A percentile compares a stretch with the other conserved stretches of the same genome.
Conservation (phyloP, 2,888 invertebrate genomes). For the Chrysodeixis includens region DNA sequence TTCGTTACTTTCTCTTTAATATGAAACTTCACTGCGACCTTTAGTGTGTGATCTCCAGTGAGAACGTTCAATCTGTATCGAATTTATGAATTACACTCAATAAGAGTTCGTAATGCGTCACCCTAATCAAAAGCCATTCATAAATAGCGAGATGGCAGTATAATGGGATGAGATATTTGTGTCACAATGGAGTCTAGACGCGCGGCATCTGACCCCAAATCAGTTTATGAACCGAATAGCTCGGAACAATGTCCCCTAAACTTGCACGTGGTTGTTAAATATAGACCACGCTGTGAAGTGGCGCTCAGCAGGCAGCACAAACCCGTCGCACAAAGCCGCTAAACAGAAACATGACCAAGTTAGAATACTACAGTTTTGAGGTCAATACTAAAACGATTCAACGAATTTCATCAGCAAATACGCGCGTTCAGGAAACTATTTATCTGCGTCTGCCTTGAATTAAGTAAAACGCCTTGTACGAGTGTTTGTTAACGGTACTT, state of each 20-base stretch:
- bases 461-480: conserved; percentile 25
- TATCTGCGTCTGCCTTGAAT: conserved; percentile 47
- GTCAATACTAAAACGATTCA: conserved; percentile 27
- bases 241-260: conserved; percentile 74
- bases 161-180: conserved; percentile 30
- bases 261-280: conserved; percentile 80
- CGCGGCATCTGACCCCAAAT: conserved; percentile 79
- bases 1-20: conserved; percentile 60
- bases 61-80: conserved; percentile 10
- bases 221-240: conserved; percentile 64
- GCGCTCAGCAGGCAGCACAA: conserved; percentile 14
- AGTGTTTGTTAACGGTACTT: conserved; percentile 34
- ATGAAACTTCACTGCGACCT: conserved; percentile 33
- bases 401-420: conserved; percentile 24
- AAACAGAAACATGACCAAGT: conserved; percentile 29
- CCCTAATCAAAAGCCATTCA: conserved; percentile 18
- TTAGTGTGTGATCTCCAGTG: conserved; percentile 20
- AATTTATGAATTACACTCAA: conserved; percentile 12
- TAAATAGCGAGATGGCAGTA: conserved; percentile 21
- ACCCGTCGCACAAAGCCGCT: conserved; percentile 16
- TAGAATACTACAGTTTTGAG: conserved; percentile 28
- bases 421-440: conserved; percentile 34
- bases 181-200: conserved; percentile 67
- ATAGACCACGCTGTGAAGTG: conserved; percentile 67
- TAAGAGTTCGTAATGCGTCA: neutral